A percentile compares a stretch with the other conserved stretches of the same genome.
These are phyloP conservation scores for Trichechus manatus DNA, from an alignment of 2,113 vertebrate genomes.

Conservation along the genomic window DNA sequence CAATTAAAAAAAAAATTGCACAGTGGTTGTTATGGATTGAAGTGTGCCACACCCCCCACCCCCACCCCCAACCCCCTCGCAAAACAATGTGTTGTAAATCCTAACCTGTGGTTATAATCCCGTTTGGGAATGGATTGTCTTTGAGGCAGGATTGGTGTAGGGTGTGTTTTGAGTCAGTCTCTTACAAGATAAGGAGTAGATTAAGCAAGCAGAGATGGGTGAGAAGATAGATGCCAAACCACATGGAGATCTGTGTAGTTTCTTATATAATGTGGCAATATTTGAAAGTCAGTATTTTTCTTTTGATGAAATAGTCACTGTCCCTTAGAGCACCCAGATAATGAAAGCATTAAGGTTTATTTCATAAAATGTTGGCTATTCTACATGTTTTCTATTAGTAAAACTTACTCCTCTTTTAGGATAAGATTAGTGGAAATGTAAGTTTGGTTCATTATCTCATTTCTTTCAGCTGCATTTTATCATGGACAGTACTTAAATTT, in stretches of 20 bases:
- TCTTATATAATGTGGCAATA: neutral
- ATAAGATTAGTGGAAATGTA: neutral
- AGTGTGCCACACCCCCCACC: no score
- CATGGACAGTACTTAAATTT: neutral
- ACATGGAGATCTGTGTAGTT: neutral
- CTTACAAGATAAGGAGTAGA: no score
- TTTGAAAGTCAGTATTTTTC: neutral
- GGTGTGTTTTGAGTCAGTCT: no score
- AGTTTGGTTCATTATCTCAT: neutral
- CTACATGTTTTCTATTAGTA: neutral
- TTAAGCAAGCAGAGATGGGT: no score
- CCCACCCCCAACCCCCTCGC: no score
- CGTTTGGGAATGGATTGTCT: neutral
- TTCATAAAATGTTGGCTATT: neutral
- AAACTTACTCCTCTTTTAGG: neutral
- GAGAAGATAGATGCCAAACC: no score
- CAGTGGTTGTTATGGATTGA: no score
- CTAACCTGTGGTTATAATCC: no score
- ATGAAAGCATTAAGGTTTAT: neutral
- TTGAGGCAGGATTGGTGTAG: no score
- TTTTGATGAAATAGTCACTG: neutral
- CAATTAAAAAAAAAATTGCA: neutral
- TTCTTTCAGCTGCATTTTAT: neutral
- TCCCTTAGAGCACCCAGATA: neutral
- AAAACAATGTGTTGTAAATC: no score